Evolutionary conservation across 2,888 invertebrate genomes (phyloP), one percentile per base, ranked within the genome.

Genomic region (Callinectes sapidus): DNA sequence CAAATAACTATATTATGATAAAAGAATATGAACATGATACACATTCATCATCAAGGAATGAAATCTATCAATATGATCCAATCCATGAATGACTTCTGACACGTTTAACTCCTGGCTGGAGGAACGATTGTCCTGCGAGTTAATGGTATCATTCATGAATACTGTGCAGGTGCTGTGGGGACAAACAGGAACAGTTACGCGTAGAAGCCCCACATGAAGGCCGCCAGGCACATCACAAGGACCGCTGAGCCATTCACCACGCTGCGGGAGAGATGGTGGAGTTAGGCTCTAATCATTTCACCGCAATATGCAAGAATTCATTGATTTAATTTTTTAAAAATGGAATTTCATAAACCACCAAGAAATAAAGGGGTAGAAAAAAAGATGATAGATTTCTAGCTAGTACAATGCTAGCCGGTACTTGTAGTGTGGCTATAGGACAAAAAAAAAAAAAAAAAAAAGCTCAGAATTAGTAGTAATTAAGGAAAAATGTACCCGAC

Each of bases 151-250:
- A 35, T 81, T 35, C 14, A 35, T 81, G 81, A 81, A 35, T 35
- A 81, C 81, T 81, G 81, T 35, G n/a, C 16, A 35, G 32, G 35
- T 16, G 81, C 81, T n/a, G 18, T 10, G 18, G 32, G 35, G 35
- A 14, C 13, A 13, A 77, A 28, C 13, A 81, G 14, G 81, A 16
- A 81, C 28, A 10, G 35, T 55, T 91, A 93, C n/a, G 93, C 93
- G 35, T 91, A 94, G 92, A 92, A 92, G 14, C 92, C 91, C 92
- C 92, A 94, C 16, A 94, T 23, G 90, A 91, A 91, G 28, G 89
- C 89, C 6, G 94, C 92, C 32, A 87, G 23, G 2, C 71, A 61
- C 81, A 92, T 90, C 61, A 90, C 87, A 28, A 92, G n/a, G 55
- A 91, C 90, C 14, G 94, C 94, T 1, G 61, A 71, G 6, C 92